A percentile compares a stretch with the other conserved stretches of the same genome.
These are phyloP conservation scores for Lasiommata megera DNA, from an alignment of 2,888 invertebrate genomes.

Conservation along the genomic window DNA sequence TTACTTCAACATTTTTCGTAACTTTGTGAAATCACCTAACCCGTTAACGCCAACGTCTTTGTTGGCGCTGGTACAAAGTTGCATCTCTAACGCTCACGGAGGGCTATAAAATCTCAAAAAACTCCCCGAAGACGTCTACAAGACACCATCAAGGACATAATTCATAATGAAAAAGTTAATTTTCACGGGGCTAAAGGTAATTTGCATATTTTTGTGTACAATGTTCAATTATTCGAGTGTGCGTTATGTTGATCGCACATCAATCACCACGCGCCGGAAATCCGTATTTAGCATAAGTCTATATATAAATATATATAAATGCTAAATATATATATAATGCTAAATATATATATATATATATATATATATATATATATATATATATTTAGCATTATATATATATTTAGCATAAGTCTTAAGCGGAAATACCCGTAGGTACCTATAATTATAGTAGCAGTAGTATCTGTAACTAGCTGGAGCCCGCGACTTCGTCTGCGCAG, in stretches of 20 bases:
- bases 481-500: no score
- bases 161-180: constrained; percentile 82
- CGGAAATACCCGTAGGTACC: no score
- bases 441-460: no score
- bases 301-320: no score
- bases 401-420: no score
- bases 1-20: not conserved
- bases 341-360: no score
- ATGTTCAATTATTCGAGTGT: constrained; percentile 71
- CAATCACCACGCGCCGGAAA: not conserved
- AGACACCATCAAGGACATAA: constrained; percentile 75
- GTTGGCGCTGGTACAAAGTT: constrained; percentile 46
- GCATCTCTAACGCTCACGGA: constrained; percentile 42
- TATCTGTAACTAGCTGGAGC: no score
- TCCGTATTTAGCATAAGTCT: not conserved
- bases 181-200: constrained; percentile 66
- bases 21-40: not conserved
- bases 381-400: no score
- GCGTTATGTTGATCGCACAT: constrained; percentile 31
- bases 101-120: constrained; percentile 73
- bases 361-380: no score
- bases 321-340: no score
- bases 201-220: constrained; percentile 77
- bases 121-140: constrained; percentile 69
- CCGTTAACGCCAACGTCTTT: constrained; percentile 9